Evolutionary conservation across 2,797 vertebrate species (phyloP).

Genomic region (Spatula clypeata): DNA sequence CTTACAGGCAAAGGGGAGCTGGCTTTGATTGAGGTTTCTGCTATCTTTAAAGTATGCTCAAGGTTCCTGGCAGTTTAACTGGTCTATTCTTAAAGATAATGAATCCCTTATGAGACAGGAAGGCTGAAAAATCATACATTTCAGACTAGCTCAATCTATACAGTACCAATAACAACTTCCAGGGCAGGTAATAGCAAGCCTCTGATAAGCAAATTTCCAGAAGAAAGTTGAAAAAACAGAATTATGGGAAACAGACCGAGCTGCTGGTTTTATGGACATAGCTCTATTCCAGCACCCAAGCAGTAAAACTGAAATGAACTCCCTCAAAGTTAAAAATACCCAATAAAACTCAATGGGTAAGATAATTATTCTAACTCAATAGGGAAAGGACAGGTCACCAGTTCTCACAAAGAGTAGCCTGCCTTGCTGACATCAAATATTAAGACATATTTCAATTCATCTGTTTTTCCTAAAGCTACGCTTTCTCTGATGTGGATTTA

Average conservation of each 20-base stretch:
- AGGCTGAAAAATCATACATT: not conserved
- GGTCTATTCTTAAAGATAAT: not conserved
- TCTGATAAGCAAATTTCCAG: not conserved
- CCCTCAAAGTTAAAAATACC: constrained; percentile 36
- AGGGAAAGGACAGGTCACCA: not conserved
- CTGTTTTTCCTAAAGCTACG: rapidly evolving
- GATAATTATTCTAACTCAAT: not conserved
- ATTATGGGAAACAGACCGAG: constrained; percentile 5
- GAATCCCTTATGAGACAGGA: constrained; percentile 15
- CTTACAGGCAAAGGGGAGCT: not conserved
- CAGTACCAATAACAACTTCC: not conserved
- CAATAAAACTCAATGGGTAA: constrained; percentile 6
- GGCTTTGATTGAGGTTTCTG: not conserved
- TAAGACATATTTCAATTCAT: not conserved
- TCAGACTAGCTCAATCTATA: not conserved
- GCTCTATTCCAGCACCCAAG: not conserved
- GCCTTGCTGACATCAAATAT: not conserved
- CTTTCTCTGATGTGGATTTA: not conserved
- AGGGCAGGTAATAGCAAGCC: constrained; percentile 7
- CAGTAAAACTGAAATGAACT: constrained; percentile 50
- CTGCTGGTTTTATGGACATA: not conserved
- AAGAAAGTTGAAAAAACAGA: not conserved
- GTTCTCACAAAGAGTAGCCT: not conserved
- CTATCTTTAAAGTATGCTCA: not conserved
- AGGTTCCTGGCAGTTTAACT: not conserved